Percentiles rank a stretch among this genome's conserved stretches.
These are phyloP conservation scores for Zoanthus sansibaricus DNA, from an alignment of 92 coral and sea anemone species.

Conservation along the genomic window DNA sequence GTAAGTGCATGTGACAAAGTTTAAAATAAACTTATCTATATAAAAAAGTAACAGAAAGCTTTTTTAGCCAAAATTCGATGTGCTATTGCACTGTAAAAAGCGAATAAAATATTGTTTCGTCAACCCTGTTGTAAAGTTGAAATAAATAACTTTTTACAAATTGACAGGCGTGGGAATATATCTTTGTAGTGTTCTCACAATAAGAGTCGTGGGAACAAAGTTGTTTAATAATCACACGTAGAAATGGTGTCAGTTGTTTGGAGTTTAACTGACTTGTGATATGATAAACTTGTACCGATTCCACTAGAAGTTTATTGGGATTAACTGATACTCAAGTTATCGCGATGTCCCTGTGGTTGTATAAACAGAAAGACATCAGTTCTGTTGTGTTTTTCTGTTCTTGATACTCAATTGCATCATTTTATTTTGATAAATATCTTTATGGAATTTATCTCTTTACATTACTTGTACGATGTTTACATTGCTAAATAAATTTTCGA, in stretches of 20 bases:
- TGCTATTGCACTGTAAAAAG: no score
- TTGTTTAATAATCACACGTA: no score
- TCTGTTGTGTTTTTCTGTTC: no score
- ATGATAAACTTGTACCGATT: not conserved
- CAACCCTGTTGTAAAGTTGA: no score
- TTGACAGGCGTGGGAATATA: slow-evolving; percentile 23
- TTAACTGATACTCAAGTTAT: not conserved
- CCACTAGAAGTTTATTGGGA: not conserved
- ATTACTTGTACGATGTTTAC: not conserved
- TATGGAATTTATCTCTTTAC: not conserved
- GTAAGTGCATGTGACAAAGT: no score
- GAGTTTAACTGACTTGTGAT: not conserved
- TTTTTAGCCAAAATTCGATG: no score
- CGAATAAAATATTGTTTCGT: no score
- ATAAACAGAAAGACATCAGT: not conserved
- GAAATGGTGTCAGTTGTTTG: slow-evolving; percentile 1
- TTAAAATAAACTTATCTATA: no score
- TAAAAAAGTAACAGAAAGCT: no score
- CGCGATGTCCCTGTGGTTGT: not conserved
- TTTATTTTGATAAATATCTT: not conserved
- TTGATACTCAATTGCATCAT: not conserved
- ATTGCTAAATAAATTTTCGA: not conserved
- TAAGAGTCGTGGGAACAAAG: slow-evolving; percentile 18
- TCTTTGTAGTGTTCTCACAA: slow-evolving; percentile 14
- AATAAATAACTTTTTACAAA: no score